These are phyloP conservation scores for Pocota personata DNA, from an alignment of 2,888 invertebrate genomes.

Conservation along the genomic window DNA sequence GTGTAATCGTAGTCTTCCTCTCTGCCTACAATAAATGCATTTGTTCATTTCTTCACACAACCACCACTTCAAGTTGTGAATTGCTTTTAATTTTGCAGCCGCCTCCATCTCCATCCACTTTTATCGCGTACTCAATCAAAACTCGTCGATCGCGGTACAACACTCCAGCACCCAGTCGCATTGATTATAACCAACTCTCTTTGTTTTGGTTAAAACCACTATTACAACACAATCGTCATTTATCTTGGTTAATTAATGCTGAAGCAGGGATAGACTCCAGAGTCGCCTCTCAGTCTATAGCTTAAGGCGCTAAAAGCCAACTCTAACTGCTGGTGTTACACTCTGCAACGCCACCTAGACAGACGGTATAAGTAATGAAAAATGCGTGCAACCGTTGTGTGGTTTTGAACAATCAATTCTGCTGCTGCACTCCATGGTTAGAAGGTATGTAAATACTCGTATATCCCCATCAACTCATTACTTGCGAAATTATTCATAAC, in stretches of 20 bases:
- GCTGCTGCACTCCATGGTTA: conserved; percentile 25
- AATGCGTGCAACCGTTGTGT: conserved; percentile 60
- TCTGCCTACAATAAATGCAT: background rate
- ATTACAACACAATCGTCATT: conserved; percentile 61
- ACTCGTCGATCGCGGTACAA: conserved; percentile 1
- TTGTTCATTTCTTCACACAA: background rate
- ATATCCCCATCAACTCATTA: conserved; percentile 12
- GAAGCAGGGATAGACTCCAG: conserved; percentile 1
- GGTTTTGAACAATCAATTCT: conserved; percentile 51
- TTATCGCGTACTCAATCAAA: conserved; percentile 28
- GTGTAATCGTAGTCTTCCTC: background rate
- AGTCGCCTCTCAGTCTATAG: background rate
- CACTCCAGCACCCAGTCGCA: background rate
- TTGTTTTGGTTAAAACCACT: conserved; percentile 37
- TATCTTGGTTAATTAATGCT: conserved; percentile 51
- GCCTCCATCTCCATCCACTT: background rate
- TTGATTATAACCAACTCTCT: conserved; percentile 18
- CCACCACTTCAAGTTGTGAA: background rate
- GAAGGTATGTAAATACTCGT: background rate
- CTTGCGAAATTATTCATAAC: conserved; percentile 37
- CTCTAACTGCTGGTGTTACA: conserved; percentile 22
- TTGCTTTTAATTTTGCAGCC: conserved; percentile 5
- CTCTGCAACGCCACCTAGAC: background rate
- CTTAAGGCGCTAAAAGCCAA: background rate
- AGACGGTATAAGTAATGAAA: conserved; percentile 20